phyloP scores from a whole-genome alignment of 2,797 vertebrate genomes.

The Melanotaenia boesemani region DNA sequence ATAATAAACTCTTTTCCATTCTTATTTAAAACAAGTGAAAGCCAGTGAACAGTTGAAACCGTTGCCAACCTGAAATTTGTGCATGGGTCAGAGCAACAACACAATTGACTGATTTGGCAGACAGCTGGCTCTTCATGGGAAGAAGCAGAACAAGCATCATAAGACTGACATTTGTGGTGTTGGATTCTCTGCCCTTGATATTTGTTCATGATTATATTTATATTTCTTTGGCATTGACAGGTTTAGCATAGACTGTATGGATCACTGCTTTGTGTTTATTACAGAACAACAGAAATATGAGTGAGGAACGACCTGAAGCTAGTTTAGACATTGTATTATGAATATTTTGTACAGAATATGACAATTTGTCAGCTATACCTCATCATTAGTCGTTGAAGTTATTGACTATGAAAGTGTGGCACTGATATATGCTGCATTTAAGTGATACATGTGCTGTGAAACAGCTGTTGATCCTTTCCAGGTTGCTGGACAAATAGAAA shows the following conservation, averaged over 20 bases:
- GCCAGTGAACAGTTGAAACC: background rate
- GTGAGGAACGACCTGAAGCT: background rate
- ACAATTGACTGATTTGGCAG: no score
- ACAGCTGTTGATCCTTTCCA: slow-evolving; percentile 10
- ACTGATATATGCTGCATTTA: background rate
- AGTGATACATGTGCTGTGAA: slow-evolving; percentile 4
- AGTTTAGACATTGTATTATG: background rate
- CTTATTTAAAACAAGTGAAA: background rate
- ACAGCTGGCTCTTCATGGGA: no score
- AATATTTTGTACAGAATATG: background rate
- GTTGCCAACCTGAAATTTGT: no score
- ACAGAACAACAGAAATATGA: background rate
- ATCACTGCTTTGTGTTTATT: background rate
- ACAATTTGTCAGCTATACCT: background rate
- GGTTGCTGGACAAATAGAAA: slow-evolving; percentile 31
- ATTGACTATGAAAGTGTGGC: background rate
- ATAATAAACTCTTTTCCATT: background rate
- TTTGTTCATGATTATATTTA: no score
- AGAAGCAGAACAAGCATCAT: no score
- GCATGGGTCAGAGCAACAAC: no score
- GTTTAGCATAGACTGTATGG: no score
- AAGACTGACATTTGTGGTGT: no score
- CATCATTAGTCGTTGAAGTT: background rate
- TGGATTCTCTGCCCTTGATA: no score
- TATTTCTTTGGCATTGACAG: no score